Conservation (phyloP, 2,113 vertebrate species). For the Pelecanoides urinatrix region DNA sequence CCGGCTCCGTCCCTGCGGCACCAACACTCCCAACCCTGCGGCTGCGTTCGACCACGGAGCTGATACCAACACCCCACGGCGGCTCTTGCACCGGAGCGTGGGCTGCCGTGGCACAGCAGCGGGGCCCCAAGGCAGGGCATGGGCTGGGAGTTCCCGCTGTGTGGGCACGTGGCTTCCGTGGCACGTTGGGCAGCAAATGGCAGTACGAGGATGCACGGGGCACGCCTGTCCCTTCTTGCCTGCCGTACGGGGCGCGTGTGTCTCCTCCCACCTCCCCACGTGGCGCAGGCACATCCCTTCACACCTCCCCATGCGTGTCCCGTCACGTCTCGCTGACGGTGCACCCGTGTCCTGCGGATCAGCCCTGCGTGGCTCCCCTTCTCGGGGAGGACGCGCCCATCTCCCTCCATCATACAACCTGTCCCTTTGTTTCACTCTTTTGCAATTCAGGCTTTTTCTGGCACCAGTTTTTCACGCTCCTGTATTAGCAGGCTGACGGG, state of each 20-base stretch:
- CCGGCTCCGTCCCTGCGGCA: rapidly evolving
- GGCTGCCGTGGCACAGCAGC: neutral
- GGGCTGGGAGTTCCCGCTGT: rapidly evolving
- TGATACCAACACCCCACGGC: neutral
- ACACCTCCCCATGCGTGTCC: rapidly evolving
- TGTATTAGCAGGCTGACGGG: neutral
- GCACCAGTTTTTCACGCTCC: rapidly evolving
- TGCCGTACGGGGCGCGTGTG: rapidly evolving
- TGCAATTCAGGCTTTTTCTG: neutral
- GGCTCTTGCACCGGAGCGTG: neutral
- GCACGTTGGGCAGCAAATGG: neutral
- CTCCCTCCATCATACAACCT: neutral
- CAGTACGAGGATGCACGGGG: rapidly evolving
- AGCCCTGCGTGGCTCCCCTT: neutral
- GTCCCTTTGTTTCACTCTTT: neutral
- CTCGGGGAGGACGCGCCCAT: rapidly evolving
- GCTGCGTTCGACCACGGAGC: rapidly evolving
- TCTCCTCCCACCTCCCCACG: neutral
- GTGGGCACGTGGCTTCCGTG: rapidly evolving
- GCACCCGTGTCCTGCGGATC: rapidly evolving
- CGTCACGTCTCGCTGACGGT: rapidly evolving
- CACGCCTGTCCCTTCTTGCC: rapidly evolving
- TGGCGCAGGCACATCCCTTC: neutral
- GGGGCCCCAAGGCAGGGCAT: neutral
- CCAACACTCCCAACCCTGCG: rapidly evolving